These are phyloP conservation scores for Cuniculus paca DNA, from an alignment of 2,797 vertebrate genomes.

Conservation along the genomic window DNA sequence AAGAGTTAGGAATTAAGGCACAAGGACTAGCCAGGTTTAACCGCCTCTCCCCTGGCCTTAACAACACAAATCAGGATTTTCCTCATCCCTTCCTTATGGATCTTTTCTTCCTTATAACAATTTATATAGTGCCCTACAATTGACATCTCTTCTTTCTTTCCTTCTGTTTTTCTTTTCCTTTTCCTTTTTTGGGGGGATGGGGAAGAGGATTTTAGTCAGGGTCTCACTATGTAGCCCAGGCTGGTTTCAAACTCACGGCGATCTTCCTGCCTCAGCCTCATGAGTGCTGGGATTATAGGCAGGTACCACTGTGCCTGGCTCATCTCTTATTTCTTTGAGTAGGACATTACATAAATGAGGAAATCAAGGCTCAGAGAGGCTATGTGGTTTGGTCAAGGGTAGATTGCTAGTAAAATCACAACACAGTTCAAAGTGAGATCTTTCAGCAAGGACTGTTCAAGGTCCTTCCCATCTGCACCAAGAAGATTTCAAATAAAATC, in stretches of 20 bases:
- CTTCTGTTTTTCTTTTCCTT: not conserved
- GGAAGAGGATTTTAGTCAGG: not conserved
- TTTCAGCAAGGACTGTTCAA: not conserved
- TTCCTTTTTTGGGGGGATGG: not conserved
- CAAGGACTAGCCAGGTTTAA: not conserved
- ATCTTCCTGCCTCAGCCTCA: not conserved
- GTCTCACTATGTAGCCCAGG: not conserved
- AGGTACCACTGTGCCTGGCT: not conserved
- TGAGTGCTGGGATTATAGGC: not conserved
- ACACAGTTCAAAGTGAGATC: not conserved
- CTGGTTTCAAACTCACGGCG: not conserved
- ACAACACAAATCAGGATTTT: not conserved
- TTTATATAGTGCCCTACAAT: slow-evolving; percentile 5
- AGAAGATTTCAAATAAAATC: slow-evolving; percentile 51
- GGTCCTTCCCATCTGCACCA: not conserved
- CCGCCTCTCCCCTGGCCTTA: not conserved
- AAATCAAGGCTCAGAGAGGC: slow-evolving; percentile 31
- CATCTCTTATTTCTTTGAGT: not conserved
- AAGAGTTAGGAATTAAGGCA: not conserved
- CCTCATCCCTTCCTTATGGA: slow-evolving; percentile 2
- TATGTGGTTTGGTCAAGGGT: slow-evolving; percentile 33
- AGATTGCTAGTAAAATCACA: not conserved
- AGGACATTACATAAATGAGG: slow-evolving; percentile 33
- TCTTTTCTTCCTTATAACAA: slow-evolving; percentile 48
- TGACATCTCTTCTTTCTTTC: slow-evolving; percentile 27